Evolutionary conservation across 2,888 invertebrate genomes (phyloP).

Genomic region (Sesamia inferens): DNA sequence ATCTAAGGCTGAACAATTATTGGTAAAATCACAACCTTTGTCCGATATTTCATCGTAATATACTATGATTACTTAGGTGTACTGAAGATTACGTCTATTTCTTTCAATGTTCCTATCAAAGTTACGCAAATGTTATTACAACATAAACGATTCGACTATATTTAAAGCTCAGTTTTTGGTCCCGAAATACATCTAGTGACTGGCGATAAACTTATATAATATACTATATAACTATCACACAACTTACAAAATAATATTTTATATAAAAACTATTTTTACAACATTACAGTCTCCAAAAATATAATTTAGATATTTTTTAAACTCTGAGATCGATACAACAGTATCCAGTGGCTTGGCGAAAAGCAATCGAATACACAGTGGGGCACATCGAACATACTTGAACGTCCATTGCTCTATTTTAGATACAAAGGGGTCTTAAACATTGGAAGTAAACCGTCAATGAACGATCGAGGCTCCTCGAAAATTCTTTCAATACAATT

Average conservation of each 20-base stretch:
- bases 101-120: slow-evolving; percentile 40
- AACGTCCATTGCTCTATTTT: slow-evolving; percentile 16
- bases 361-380: slow-evolving; percentile 6
- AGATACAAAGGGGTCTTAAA: slow-evolving; percentile 1
- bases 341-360: slow-evolving; percentile 50
- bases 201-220: slow-evolving; percentile 75
- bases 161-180: slow-evolving; percentile 86
- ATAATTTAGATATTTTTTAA: slow-evolving; percentile 76
- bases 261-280: slow-evolving; percentile 68
- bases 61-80: slow-evolving; percentile 3
- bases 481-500: slow-evolving; percentile 18
- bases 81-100: slow-evolving; percentile 19
- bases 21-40: slow-evolving; percentile 59
- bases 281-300: slow-evolving; percentile 74
- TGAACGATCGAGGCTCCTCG: slow-evolving; percentile 20
- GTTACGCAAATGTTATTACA: slow-evolving; percentile 33
- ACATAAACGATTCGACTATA: slow-evolving; percentile 25
- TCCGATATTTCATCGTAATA: slow-evolving; percentile 20
- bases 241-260: slow-evolving; percentile 74
- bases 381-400: not conserved
- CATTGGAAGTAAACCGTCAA: slow-evolving; percentile 16
- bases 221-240: slow-evolving; percentile 85
- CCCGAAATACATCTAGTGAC: slow-evolving; percentile 69
- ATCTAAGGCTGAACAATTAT: slow-evolving; percentile 19
- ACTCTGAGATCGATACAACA: slow-evolving; percentile 86